A percentile compares a stretch with the other conserved stretches of the same genome.
Conservation (phyloP, 2,888 invertebrate species). For the Octodonta nipae region DNA sequence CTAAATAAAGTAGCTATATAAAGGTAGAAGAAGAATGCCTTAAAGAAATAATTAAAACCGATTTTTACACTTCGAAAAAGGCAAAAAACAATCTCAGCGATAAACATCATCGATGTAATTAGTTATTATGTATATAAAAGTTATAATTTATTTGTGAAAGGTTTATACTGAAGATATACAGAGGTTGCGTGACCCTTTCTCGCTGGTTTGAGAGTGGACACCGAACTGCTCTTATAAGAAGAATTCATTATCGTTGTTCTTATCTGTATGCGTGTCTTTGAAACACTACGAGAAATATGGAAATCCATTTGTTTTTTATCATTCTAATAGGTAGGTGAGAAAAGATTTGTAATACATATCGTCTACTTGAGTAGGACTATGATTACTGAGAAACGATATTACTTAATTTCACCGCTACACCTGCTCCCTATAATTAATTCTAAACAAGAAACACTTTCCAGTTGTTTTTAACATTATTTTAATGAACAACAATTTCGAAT, state of each 20-base stretch:
- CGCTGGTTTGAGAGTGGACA: too few species aligned
- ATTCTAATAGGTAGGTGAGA: neutral
- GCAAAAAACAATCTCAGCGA: slow-evolving; percentile 2
- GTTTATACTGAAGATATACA: slow-evolving; percentile 9
- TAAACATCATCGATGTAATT: slow-evolving; percentile 9
- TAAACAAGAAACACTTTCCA: too few species aligned
- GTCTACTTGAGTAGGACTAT: neutral
- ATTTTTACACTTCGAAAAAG: too few species aligned
- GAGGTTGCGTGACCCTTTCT: slow-evolving; percentile 10
- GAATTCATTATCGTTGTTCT: neutral
- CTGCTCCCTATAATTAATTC: neutral
- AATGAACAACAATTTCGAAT: too few species aligned
- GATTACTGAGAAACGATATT: neutral
- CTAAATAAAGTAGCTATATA: too few species aligned
- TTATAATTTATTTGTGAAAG: slow-evolving; percentile 19
- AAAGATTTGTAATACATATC: slow-evolving; percentile 1
- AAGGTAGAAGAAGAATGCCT: too few species aligned
- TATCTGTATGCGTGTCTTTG: neutral
- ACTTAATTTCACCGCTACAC: neutral
- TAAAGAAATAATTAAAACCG: too few species aligned
- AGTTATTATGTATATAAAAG: slow-evolving; percentile 22
- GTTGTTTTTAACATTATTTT: too few species aligned
- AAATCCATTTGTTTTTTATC: slow-evolving; percentile 1
- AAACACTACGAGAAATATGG: neutral
- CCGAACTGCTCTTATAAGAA: neutral